phyloP scores from a whole-genome alignment of 2,888 invertebrate species.

The Strigamia crassipes region DNA sequence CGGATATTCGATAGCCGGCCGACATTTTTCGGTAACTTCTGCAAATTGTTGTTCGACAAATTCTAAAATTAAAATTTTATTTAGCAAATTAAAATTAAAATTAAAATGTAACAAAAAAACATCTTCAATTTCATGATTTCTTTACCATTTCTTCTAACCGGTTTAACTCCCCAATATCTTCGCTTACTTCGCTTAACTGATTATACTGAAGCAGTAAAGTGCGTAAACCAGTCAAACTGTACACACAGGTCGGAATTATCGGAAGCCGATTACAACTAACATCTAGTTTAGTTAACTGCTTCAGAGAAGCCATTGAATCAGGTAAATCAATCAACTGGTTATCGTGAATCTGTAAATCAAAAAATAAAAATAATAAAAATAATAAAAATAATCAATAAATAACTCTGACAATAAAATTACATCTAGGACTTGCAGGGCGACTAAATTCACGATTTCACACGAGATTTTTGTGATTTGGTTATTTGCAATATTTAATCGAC shows the following conservation, averaged over 20 bases:
- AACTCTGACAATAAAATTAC: slow-evolving; percentile 53
- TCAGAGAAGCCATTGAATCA: neutral
- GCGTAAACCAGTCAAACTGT: neutral
- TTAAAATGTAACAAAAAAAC: too few relatives aligned
- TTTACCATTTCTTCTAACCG: neutral
- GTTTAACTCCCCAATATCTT: neutral
- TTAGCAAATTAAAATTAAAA: too few relatives aligned
- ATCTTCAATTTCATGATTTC: too few relatives aligned
- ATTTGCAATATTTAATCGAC: slow-evolving; percentile 69
- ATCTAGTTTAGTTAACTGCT: neutral
- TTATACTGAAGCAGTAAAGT: neutral
- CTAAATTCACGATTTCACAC: slow-evolving; percentile 56
- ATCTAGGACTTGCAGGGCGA: slow-evolving; percentile 59
- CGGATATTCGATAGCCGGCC: neutral
- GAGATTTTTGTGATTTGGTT: slow-evolving; percentile 55
- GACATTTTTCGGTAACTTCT: neutral
- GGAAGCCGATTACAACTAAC: neutral
- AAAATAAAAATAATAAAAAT: slow-evolving; percentile 47
- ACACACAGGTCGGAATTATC: neutral
- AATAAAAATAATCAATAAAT: too few relatives aligned
- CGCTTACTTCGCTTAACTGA: neutral
- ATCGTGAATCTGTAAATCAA: slow-evolving; percentile 45
- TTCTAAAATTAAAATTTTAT: neutral
- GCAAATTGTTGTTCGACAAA: neutral
- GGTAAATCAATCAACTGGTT: slow-evolving; percentile 36